phyloP scores from a whole-genome alignment of 2,113 vertebrate species.

The Ciconia boyciana region DNA sequence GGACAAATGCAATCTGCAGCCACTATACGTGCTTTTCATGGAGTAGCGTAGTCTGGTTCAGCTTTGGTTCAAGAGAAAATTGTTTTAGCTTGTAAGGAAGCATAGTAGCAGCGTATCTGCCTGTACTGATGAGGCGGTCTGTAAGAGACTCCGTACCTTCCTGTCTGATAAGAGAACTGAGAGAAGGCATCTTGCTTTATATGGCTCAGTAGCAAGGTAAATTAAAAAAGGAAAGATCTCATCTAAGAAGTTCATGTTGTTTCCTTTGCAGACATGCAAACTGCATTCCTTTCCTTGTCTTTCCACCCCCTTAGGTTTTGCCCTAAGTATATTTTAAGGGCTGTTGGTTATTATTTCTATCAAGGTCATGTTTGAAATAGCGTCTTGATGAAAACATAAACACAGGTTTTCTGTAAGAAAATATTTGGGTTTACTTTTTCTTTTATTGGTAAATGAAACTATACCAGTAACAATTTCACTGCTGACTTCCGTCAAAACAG shows the following conservation, averaged over 20 bases:
- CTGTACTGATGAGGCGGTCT: too few species aligned
- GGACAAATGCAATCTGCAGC: background rate
- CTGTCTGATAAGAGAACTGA: too few species aligned
- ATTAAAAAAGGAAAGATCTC: background rate
- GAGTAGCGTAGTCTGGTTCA: background rate
- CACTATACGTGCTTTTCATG: accelerated
- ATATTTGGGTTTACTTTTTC: background rate
- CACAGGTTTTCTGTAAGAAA: background rate
- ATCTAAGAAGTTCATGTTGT: background rate
- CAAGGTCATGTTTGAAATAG: background rate
- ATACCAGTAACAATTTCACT: background rate
- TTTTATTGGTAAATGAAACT: background rate
- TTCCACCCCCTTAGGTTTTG: background rate
- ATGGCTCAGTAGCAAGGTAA: background rate
- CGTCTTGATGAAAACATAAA: background rate
- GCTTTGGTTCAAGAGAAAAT: background rate
- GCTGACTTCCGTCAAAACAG: background rate
- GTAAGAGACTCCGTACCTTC: background rate
- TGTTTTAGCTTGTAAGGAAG: background rate
- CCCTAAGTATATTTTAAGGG: background rate
- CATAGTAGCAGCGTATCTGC: background rate
- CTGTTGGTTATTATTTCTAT: background rate
- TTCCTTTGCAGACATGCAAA: background rate
- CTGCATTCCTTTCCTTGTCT: background rate
- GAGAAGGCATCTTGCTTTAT: background rate